Percentiles rank a stretch among this genome's conserved stretches.
These are phyloP conservation scores for Dreissena rostriformis DNA, from an alignment of 1,140 invertebrate genomes.

Conservation along the genomic window DNA sequence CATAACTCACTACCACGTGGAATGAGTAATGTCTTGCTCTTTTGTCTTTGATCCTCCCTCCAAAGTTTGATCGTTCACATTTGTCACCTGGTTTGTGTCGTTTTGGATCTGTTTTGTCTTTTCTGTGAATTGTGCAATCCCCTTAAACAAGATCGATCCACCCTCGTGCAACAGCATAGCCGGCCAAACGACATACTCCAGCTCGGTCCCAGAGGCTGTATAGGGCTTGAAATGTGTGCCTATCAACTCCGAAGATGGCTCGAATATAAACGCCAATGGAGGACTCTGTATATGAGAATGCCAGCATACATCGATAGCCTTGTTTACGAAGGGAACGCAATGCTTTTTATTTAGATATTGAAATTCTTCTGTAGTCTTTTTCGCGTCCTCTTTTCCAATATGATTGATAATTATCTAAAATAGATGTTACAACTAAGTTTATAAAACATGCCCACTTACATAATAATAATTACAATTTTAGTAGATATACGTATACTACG, in stretches of 20 bases:
- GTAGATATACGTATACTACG: no score
- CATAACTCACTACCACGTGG: background rate
- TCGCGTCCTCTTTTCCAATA: no score
- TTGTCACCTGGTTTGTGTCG: background rate
- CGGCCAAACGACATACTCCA: conserved; percentile 40
- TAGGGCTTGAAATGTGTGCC: conserved; percentile 11
- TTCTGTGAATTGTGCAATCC: conserved; percentile 34
- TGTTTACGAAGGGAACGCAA: no score
- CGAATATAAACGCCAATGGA: conserved; percentile 12
- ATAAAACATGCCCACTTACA: no score
- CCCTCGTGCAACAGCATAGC: conserved; percentile 22
- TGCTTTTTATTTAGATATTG: no score
- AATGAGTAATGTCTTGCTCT: background rate
- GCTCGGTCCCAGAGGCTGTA: background rate
- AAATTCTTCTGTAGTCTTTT: no score
- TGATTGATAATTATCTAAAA: no score
- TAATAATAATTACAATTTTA: no score
- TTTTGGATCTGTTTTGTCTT: background rate
- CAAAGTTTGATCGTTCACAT: background rate
- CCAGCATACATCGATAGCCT: background rate
- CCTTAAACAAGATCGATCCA: conserved; percentile 19
- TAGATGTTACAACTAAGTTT: no score
- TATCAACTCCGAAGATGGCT: no score
- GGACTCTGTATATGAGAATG: conserved; percentile 32
- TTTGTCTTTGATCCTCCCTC: background rate